Base-by-base conservation (phyloP, 2,113 vertebrate genomes). In the Tragulus kanchil region DNA sequence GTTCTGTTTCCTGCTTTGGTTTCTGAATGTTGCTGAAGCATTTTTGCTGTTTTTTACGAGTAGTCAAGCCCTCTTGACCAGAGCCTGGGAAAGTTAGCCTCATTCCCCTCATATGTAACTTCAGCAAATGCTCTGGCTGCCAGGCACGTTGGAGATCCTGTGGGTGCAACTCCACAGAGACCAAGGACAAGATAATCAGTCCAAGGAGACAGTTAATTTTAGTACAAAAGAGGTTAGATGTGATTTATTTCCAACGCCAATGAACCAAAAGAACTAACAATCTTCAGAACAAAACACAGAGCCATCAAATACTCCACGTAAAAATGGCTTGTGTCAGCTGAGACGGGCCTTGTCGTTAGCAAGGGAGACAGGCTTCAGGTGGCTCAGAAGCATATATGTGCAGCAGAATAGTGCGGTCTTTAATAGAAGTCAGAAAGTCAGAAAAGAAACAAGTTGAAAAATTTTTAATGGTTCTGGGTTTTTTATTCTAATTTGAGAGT, bases 131-230 rank as follows among this genome's bases (percentile, higher is more conserved):
- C 88, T 85, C 1, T 11, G 89, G 86, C 85, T 96, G 95, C 93
- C 75, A 90, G 89, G 75, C 86, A 82, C 28, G 3, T 73, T 90
- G 96, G 81, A 93, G 97, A 96, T 93, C 96, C 89, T 96, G 42
- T 87, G 93, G 93, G 87, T 90, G 31, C 85, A 93, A 95, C 87
- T 96, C 93, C 42, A 0, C 28, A 0, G 95, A 94, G 96, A 97
- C 78, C 90, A 97, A 97, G 79, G 79, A 84, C 93, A 93, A 93
- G 86, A 90, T 93, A 93, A 97, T 97, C 89, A 97, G 95, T 92
- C 97, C 95, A 85, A 96, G 94, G 96, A 96, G 96, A 96, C 92
- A 96, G 96, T 97, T 96, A 96, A 98, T 97, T 98, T 97, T 97
- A 98, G 96, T 97, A 97, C 92, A 95, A 94, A 97, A 93, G 96